Evolutionary conservation across 2,888 invertebrate genomes (phyloP).

Genomic region (Drosophila ustulata): DNA sequence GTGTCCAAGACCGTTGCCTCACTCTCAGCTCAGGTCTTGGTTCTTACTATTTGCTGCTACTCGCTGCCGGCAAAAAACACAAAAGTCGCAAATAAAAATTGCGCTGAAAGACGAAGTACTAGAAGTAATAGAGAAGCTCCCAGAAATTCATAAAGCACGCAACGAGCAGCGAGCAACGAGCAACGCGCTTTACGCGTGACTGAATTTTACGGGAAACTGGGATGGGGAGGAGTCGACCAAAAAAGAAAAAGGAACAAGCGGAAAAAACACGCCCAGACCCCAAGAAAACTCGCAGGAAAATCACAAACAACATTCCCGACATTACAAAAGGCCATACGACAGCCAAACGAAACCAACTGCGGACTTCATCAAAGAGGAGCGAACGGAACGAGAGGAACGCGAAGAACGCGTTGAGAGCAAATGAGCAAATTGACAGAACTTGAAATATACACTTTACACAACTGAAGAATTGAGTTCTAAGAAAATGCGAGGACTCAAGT

Average conservation of each 20-base stretch:
- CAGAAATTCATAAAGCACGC: constrained; percentile 71
- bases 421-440: constrained; percentile 31
- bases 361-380: constrained; percentile 15
- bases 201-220: constrained; percentile 53
- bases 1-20: background rate
- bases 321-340: constrained; percentile 50
- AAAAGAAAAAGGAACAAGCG: constrained; percentile 27
- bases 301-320: constrained; percentile 73
- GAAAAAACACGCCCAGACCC: constrained; percentile 29
- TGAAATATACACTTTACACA: constrained; percentile 28
- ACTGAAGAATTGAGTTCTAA: constrained; percentile 10
- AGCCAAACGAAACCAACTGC: constrained; percentile 17
- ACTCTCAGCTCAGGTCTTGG: background rate
- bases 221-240: background rate
- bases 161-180: constrained; percentile 49
- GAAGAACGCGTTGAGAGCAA: constrained; percentile 15
- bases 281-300: constrained; percentile 49
- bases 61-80: constrained; percentile 18
- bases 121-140: constrained; percentile 42
- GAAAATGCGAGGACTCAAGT: constrained; percentile 3
- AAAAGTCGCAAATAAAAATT: constrained; percentile 42
- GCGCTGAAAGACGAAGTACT: constrained; percentile 34
- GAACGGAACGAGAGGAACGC: background rate
- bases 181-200: constrained; percentile 67
- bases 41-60: constrained; percentile 8